These are phyloP conservation scores for Drosophila ananassae DNA, from an alignment of 1,140 invertebrate species.

Conservation along the genomic window DNA sequence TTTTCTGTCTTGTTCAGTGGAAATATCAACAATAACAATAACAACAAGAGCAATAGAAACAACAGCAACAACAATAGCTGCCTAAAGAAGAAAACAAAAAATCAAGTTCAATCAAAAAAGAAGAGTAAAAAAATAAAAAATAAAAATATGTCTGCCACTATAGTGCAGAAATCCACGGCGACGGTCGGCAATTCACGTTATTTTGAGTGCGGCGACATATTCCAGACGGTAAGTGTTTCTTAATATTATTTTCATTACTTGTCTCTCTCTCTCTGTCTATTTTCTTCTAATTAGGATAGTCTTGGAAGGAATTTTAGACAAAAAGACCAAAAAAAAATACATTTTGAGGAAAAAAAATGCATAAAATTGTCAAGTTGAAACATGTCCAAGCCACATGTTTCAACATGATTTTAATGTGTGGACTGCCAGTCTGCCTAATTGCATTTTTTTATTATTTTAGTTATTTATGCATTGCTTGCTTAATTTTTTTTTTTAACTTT, in stretches of 20 bases:
- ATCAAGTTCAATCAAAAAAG: slow-evolving; percentile 41
- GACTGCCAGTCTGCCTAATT: no score
- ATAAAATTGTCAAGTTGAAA: slow-evolving; percentile 12
- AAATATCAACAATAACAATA: not conserved
- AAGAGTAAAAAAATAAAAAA: slow-evolving; percentile 26
- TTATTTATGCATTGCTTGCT: slow-evolving; percentile 27
- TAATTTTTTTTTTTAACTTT: slow-evolving; percentile 29
- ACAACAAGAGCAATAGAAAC: slow-evolving; percentile 14
- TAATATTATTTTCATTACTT: not conserved
- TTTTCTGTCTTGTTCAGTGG: slow-evolving; percentile 48
- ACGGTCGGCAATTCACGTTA: slow-evolving; percentile 56
- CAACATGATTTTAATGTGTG: not conserved
- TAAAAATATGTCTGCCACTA: slow-evolving; percentile 62
- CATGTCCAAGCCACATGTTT: slow-evolving; percentile 33
- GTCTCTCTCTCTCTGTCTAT: not conserved
- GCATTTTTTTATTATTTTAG: no score
- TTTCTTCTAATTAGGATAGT: not conserved
- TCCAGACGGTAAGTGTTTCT: slow-evolving; percentile 61
- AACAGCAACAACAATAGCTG: slow-evolving; percentile 23
- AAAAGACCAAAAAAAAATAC: not conserved
- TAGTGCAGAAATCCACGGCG: slow-evolving; percentile 61
- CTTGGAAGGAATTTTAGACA: not conserved
- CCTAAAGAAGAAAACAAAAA: slow-evolving; percentile 17
- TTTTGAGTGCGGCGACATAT: slow-evolving; percentile 61
- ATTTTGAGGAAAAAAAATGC: no score